These are phyloP conservation scores for Micoletzkya japonica DNA, from an alignment of 2,888 invertebrate species.

Conservation along the genomic window DNA sequence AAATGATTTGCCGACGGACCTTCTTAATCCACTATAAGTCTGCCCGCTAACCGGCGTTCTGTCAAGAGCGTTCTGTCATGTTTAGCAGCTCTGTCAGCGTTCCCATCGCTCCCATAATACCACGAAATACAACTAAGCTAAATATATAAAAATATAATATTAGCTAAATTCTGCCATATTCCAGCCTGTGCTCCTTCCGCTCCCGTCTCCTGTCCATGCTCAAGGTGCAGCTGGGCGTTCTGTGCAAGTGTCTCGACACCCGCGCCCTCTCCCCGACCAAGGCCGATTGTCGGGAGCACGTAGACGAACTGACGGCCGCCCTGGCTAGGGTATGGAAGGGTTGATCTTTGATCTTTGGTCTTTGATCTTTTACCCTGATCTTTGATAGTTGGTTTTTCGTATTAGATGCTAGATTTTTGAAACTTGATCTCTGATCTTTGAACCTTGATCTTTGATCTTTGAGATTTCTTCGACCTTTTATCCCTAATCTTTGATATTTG, in stretches of 20 bases:
- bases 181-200: constrained; percentile 40
- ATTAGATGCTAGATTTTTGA: background rate
- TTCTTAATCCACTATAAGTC: too few relatives aligned
- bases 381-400: background rate
- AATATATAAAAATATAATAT: too few relatives aligned
- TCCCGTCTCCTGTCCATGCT: constrained; percentile 48
- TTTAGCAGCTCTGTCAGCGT: too few relatives aligned
- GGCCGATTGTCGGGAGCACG: constrained; percentile 11
- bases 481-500: background rate
- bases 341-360: background rate
- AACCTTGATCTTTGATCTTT: background rate
- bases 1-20: too few relatives aligned
- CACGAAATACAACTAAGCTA: too few relatives aligned
- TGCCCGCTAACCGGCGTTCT: too few relatives aligned
- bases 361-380: constrained; percentile 1
- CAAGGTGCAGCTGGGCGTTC: constrained; percentile 45
- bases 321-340: constrained; percentile 16
- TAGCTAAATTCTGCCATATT: too few relatives aligned
- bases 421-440: background rate
- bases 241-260: constrained; percentile 11
- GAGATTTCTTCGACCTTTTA: too few relatives aligned
- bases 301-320: constrained; percentile 15
- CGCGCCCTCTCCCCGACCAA: constrained; percentile 41
- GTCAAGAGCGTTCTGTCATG: too few relatives aligned
- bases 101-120: too few relatives aligned